A percentile compares a stretch with the other conserved stretches of the same genome.
These are phyloP conservation scores for Paguma larvata DNA, from an alignment of 2,797 vertebrate genomes.

Conservation along the genomic window DNA sequence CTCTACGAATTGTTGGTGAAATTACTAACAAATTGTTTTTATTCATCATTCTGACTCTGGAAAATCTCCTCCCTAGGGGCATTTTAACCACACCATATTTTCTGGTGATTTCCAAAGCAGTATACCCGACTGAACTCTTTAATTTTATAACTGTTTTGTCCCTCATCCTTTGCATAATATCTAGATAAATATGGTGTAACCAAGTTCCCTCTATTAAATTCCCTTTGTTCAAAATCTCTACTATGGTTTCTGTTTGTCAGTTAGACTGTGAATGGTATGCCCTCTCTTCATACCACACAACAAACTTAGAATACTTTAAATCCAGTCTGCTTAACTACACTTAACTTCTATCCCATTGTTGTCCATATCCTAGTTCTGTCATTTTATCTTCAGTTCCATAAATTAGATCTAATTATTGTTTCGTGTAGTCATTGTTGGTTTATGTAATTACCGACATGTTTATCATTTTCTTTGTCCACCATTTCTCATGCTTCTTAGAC, in stretches of 20 bases:
- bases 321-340: background rate
- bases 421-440: background rate
- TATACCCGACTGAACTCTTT: background rate
- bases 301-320: background rate
- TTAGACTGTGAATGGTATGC: background rate
- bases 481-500: background rate
- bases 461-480: background rate
- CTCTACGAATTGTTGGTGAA: background rate
- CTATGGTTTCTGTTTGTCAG: background rate
- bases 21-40: background rate
- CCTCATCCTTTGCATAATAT: background rate
- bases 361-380: background rate
- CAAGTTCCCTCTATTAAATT: background rate
- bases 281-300: background rate
- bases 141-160: background rate
- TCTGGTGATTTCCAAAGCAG: background rate
- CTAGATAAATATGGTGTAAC: background rate
- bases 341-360: background rate
- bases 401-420: background rate
- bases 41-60: background rate
- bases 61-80: background rate
- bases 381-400: slow-evolving; percentile 1
- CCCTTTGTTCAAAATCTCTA: background rate
- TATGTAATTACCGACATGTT: background rate
- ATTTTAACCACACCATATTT: background rate